These are phyloP conservation scores for Chalcosyrphus nemorum DNA, from an alignment of 2,888 invertebrate genomes.

Conservation along the genomic window DNA sequence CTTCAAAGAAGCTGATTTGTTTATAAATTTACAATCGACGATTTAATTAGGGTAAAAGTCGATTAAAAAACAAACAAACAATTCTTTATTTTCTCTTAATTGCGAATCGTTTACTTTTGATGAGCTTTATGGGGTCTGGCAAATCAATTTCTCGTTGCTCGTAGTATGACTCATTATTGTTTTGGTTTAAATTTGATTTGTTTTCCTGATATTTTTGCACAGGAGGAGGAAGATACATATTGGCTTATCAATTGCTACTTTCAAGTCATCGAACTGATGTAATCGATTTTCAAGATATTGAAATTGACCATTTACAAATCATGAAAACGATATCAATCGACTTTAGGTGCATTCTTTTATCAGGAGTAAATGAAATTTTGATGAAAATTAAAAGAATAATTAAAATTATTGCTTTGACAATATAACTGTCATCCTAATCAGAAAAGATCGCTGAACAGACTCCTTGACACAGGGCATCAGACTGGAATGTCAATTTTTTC, in stretches of 20 bases:
- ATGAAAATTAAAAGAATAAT: no score
- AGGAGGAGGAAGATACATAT: not conserved
- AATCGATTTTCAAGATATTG: no score
- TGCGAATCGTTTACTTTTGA: not conserved
- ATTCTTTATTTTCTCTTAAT: not conserved
- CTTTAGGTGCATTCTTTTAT: no score
- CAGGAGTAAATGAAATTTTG: no score
- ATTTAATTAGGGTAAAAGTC: not conserved
- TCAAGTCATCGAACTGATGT: not conserved
- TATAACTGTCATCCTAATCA: no score
- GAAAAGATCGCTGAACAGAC: no score
- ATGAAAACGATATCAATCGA: no score
- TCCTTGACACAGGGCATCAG: no score
- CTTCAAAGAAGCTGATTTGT: not conserved
- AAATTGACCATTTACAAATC: no score
- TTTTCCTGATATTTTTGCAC: not conserved
- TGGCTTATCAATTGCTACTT: not conserved
- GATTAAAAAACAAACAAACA: slow-evolving; percentile 1
- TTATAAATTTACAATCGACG: not conserved
- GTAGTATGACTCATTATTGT: not conserved
- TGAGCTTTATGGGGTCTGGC: not conserved
- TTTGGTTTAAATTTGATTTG: not conserved
- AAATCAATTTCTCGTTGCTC: not conserved
- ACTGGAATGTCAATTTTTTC: no score
- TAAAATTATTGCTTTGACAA: no score